Conservation (phyloP, 2,113 vertebrate species). For the Hemibates koningsi region DNA sequence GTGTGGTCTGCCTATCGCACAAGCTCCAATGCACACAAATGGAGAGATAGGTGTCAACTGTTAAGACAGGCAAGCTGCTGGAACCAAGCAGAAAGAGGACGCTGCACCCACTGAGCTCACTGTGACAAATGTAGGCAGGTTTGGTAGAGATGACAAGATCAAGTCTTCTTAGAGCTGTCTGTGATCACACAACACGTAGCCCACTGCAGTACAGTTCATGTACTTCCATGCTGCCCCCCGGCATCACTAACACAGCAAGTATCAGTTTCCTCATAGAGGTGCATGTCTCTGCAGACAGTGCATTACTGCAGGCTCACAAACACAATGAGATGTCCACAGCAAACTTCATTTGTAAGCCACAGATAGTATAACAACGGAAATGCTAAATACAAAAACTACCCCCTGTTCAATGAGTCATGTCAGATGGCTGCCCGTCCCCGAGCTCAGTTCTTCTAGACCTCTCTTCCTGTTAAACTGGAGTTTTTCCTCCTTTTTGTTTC, state of each 20-base stretch:
- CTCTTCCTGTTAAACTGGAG: background rate
- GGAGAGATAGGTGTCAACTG: constrained; percentile 5
- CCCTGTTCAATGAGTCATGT: background rate
- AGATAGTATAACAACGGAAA: background rate
- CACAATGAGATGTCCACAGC: background rate
- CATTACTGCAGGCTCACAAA: background rate
- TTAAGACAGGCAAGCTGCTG: constrained; percentile 5
- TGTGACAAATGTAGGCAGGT: background rate
- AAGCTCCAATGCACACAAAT: background rate
- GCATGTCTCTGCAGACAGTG: background rate
- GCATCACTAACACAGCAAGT: background rate
- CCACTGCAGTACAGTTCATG: background rate
- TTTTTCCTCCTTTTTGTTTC: background rate
- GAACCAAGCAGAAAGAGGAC: background rate
- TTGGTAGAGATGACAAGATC: background rate
- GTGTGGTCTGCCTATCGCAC: constrained; percentile 3
- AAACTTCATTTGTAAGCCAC: background rate
- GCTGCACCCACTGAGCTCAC: background rate
- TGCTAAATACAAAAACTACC: background rate
- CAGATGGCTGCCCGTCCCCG: background rate
- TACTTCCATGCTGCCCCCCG: background rate
- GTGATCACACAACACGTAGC: background rate
- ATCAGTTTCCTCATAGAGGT: background rate
- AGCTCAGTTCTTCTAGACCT: background rate
- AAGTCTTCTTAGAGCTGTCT: background rate